Conservation (phyloP, 2,888 invertebrate genomes). For the Thyatira batis region DNA sequence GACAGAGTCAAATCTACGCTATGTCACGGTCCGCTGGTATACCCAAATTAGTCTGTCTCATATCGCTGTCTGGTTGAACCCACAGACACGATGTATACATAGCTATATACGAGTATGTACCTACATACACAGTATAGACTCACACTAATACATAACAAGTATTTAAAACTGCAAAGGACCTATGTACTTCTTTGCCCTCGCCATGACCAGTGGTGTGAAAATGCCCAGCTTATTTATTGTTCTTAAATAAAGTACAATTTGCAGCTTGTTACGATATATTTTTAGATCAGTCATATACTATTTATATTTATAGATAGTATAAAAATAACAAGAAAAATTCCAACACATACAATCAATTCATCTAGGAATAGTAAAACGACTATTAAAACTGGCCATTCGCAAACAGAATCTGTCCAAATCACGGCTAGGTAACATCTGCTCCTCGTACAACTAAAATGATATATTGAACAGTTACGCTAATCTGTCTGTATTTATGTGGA, state of each 20-base stretch:
- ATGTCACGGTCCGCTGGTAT: background rate
- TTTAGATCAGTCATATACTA: too few relatives aligned
- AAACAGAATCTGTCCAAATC: background rate
- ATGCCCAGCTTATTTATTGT: too few relatives aligned
- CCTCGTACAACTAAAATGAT: constrained; percentile 23
- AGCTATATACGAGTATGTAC: background rate
- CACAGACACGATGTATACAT: background rate
- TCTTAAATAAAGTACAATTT: too few relatives aligned
- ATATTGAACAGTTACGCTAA: constrained; percentile 24
- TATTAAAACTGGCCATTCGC: background rate
- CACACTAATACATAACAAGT: too few relatives aligned
- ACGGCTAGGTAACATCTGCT: constrained; percentile 16
- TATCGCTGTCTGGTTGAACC: background rate
- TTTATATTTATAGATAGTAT: too few relatives aligned
- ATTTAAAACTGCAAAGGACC: too few relatives aligned
- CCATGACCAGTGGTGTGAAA: too few relatives aligned
- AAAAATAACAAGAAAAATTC: too few relatives aligned
- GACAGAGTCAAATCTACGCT: background rate
- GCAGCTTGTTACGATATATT: too few relatives aligned
- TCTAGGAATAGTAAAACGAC: background rate
- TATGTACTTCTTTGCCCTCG: too few relatives aligned
- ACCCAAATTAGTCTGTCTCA: background rate
- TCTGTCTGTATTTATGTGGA: constrained; percentile 25
- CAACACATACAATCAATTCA: background rate
- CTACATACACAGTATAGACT: too few relatives aligned